Evolutionary conservation across 2,888 invertebrate genomes (phyloP), one percentile per base, ranked within the genome.

Genomic region (Saturnia japonica): DNA sequence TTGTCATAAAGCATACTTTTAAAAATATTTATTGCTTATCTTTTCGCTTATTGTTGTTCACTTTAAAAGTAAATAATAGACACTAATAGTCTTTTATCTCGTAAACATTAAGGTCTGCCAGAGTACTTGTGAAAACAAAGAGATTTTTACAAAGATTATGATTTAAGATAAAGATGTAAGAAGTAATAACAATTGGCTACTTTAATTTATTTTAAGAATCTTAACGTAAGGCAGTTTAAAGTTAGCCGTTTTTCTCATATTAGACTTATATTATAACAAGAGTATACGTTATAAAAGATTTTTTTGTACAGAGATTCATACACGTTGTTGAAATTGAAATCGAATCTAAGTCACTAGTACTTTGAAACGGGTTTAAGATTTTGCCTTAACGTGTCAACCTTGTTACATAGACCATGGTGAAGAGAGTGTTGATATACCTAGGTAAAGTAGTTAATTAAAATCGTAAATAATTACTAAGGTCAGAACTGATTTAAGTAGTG

Each of bases 51-150:
- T 60, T 28, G 28, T 28, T 28, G 28, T 28, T 28, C 57, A 60
- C 28, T 9, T 25, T 60, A 60, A 60, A 60, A 60, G 25, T 14
- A 28, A 60, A 60, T 28, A 60, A 60, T 60, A 28, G 28, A 60
- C 14, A 25, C 11, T 60, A 60, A 28, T 60, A 28, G 57, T 60
- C 57, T 60, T 60, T 28, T 60, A 60, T 14, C 28, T 28, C 14
- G 57, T 25, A 25, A 60, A 60, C 25, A 25, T 60, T 60, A 28
- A 14, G 14, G 57, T 60, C 57, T 25, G 28, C 4, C 57, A 60
- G 25, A 6, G 57, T 25, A 60, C 57, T 60, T 60, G 57, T 28
- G 25, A 14, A 60, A 60, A 60, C 57, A 60, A 60, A 60, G 57
- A 25, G 25, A 60, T 19, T 6, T 28, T 25, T 28, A 28, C 57